These are phyloP conservation scores for Drosophila nigritarsus DNA, from an alignment of 2,888 invertebrate species.

Conservation along the genomic window DNA sequence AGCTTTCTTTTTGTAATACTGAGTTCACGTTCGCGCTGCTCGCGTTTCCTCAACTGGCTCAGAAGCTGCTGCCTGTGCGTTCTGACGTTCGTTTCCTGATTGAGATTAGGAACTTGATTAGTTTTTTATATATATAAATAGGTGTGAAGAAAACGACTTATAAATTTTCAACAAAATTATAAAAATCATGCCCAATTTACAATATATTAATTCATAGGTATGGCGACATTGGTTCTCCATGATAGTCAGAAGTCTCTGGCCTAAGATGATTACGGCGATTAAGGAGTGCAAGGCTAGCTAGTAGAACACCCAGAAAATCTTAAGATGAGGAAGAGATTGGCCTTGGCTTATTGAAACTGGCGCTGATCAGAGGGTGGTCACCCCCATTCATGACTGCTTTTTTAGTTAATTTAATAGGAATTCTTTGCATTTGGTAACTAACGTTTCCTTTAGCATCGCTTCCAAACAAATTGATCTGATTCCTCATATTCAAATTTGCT, in stretches of 20 bases:
- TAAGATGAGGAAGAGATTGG: background rate
- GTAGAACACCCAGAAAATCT: background rate
- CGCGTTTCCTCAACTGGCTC: constrained; percentile 90
- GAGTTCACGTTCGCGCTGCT: constrained; percentile 91
- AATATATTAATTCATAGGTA: background rate
- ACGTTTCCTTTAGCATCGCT: too few species aligned
- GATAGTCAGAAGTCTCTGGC: background rate
- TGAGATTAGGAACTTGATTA: background rate
- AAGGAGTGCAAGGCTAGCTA: background rate
- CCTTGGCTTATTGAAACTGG: background rate
- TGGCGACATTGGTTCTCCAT: background rate
- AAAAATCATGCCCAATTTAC: background rate
- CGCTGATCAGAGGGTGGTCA: background rate
- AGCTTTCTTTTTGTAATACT: constrained; percentile 92
- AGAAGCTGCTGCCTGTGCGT: constrained; percentile 87
- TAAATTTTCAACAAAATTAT: background rate
- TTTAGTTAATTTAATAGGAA: background rate
- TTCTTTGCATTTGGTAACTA: background rate
- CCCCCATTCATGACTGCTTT: background rate
- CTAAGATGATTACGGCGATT: background rate
- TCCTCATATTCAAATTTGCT: background rate
- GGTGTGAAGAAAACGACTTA: background rate
- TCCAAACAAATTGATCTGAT: too few species aligned
- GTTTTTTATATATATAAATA: background rate
- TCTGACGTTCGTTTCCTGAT: constrained; percentile 3